Base-by-base conservation (phyloP, 1,140 invertebrate genomes). In the Bombus sibiricus region DNA sequence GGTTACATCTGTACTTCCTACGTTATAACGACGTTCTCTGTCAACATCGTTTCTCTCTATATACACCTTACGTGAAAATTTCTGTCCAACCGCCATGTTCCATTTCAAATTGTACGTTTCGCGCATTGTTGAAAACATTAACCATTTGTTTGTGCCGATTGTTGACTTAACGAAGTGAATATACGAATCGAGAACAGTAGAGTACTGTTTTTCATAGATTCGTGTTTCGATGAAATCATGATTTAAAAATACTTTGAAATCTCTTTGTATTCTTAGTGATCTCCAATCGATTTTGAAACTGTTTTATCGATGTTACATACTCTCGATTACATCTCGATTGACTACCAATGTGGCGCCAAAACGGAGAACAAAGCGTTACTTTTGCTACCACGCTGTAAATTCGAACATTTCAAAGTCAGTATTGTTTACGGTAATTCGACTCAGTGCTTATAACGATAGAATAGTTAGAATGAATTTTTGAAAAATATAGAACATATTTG, bases 51-150 rank as follows among this genome's bases (percentile, higher is more conserved):
- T 15, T 22, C 28, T 69, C 1, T n/a, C 0, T 43, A 28, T 5
- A 53, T 37, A 83, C 18, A 43, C 12, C 37, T 69, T 9, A n/a
- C 18, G 47, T 72, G 32, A 39, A n/a, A 64, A 62, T 62, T 47
- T 2, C 57, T 77, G 41, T 85, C 32, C 57, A 28, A 64, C 41
- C 83, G 68, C 83, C 83, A 85, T 85, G 39, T 69, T 85, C 13
- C 39, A 64, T 72, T 85, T 85, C 57, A 80, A 85, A 85, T 64
- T 62, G 32, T 37, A 71, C 53, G 39, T 84, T 47, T 71, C 66
- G 75, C 76, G 66, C 66, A 79, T 71, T 34, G 18, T 3, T 39
- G 18, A 53, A 34, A 73, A 62, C 1, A 15, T 34, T n/a, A 53
- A 66, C 37, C n/a, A 37, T 85, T 32, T 37, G 68, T 13, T 6